Evolutionary conservation across 1,140 invertebrate species (phyloP), one percentile per base, ranked within the genome.

Genomic region (Drosophila ohnishii): DNA sequence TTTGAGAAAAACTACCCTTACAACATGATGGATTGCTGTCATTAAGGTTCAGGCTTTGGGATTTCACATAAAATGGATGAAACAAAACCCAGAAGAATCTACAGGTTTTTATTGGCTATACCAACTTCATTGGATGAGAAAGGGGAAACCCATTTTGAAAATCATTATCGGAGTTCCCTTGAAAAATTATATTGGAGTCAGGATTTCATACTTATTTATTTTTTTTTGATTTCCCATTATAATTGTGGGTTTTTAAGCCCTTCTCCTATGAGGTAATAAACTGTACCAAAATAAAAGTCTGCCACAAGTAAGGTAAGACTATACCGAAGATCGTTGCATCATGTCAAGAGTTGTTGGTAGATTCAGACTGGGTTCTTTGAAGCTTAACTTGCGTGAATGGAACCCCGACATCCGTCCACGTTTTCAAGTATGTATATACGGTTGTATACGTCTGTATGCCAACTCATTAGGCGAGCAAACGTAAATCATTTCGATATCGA

Each of bases 401-500:
- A 84, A 67, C 77, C 50, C 40, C 34, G 48, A 35, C 32, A 57
- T 47, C 45, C 40, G 45, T 30, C 45, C 42, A 53, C 22, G 16
- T 14, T 42, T 53, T 10, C 28, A 14, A 30, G 42, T 13, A 22
- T 22, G 28, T 25, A 8, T 50, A 32, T 44, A n/a, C 0, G 48
- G 16, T 32, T 16, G 9, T 16, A 16, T n/a, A 32, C 67, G 61
- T 77, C 57, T 85, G 77, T 78, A 57, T 78, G 75, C 70, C 78
- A 81, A 78, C 78, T 85, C 83, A 86, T 87, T 87, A 82, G 79
- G 83, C 83, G 78, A 45, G 75, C 75, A 79, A 82, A 86, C 83
- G 79, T 86, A 87, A 87, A 86, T 86, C 83, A 86, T 86, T 87
- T 87, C 83, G 75, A 83, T 87, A 82, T 86, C 83, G 83, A 87